Base-by-base conservation (phyloP, 2,888 invertebrate genomes). In the Drosophila villosipedis region DNA sequence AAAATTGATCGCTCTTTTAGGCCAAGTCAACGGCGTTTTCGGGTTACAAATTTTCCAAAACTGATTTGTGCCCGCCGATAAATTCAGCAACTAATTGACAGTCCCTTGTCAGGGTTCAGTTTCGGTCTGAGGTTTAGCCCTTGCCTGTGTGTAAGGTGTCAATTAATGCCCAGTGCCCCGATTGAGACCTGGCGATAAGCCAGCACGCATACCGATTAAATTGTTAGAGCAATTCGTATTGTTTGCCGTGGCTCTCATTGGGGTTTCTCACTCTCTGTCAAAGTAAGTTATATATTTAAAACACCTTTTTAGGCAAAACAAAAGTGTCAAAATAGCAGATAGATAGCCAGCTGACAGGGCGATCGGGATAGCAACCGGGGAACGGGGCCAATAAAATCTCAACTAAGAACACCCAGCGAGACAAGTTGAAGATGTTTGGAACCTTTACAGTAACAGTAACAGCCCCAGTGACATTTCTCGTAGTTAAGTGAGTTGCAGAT, bases 11-110 rank as follows among this genome's bases (percentile, higher is more conserved):
- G 78, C 90, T 90, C 90, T 89, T 69, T 90, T 87, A 87, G 78
- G 64, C 58, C 31, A 31, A 22, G 16, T 43, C 58, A 69, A 61
- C 69, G 73, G 66, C 71, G 66, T 70, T 78, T 83, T 79, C 74
- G 77, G 69, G 76, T 78, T 83, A 90, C 82, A 84, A 87, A 84
- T 78, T 84, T 80, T 71, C 68, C 33, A 82, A 89, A 90, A 83
- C 92, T 92, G 92, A 92, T 92, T 89, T 91, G 91, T 90, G 83
- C 82, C 86, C 68, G 62, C 73, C 77, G 89, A 89, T 89, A 89
- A 89, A 87, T 87, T 91, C 90, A 82, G 71, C 81, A 84, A 89
- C 80, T 87, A 87, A 87, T 87, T 87, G 91, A 85, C 85, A 90
- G 82, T 76, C 76, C 84, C 82, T 76, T 85, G 81, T 90, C 84